These are phyloP conservation scores for Resseliella maxima DNA, from an alignment of 2,888 invertebrate genomes.

Conservation along the genomic window DNA sequence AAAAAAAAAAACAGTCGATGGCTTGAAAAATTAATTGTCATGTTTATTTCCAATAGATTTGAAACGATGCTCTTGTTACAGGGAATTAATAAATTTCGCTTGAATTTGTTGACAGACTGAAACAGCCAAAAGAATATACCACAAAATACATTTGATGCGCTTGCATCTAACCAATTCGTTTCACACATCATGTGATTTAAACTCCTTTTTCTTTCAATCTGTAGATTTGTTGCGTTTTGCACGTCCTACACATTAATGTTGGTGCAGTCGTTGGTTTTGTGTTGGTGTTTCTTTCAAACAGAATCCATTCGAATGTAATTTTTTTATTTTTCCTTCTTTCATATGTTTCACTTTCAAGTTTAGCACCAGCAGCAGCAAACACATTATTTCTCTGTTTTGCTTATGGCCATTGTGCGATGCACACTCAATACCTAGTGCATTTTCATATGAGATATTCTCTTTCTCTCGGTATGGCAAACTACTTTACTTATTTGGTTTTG, in stretches of 20 bases:
- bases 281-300: background rate
- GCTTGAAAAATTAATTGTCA: background rate
- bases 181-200: background rate
- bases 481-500: constrained; percentile 51
- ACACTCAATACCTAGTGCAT: background rate
- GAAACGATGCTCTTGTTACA: background rate
- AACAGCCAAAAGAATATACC: background rate
- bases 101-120: constrained; percentile 11
- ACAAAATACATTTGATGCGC: background rate
- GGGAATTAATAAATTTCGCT: constrained; percentile 17
- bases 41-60: background rate
- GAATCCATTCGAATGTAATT: no score
- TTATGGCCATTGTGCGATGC: constrained; percentile 39
- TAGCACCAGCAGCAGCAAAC: constrained; percentile 31
- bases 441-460: background rate
- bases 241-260: constrained; percentile 39
- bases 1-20: background rate
- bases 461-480: constrained; percentile 9
- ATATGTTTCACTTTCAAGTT: constrained; percentile 55
- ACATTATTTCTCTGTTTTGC: background rate
- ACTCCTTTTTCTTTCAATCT: background rate
- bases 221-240: constrained; percentile 20
- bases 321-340: background rate
- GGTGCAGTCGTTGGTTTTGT: background rate
- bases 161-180: background rate